Evolutionary conservation across 1,140 invertebrate species (phyloP).

Genomic region (Heterodera schachtii): DNA sequence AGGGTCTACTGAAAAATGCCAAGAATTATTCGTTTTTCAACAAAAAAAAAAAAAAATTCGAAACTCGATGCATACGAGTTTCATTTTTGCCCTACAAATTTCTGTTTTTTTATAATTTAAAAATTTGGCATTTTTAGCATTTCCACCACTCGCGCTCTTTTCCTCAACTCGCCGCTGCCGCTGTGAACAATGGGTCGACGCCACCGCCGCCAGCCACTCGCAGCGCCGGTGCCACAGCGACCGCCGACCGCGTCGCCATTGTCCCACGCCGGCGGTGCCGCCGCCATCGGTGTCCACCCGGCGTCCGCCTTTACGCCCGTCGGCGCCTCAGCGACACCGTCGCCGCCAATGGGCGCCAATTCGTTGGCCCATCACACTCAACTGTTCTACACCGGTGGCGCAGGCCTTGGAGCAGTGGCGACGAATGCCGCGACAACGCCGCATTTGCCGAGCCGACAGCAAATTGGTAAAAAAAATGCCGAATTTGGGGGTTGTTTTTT

Average conservation of each 20-base stretch:
- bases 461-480: too few relatives aligned
- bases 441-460: too few relatives aligned
- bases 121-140: background rate
- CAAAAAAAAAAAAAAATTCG: too few relatives aligned
- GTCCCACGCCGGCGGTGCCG: background rate
- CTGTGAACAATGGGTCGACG: background rate
- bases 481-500: too few relatives aligned
- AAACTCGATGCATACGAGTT: too few relatives aligned
- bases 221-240: too few relatives aligned
- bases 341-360: constrained; percentile 8
- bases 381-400: background rate
- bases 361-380: background rate
- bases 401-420: too few relatives aligned
- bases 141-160: constrained; percentile 31
- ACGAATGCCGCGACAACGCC: too few relatives aligned
- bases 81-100: too few relatives aligned
- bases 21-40: too few relatives aligned
- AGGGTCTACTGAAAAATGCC: too few relatives aligned
- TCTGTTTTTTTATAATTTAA: background rate
- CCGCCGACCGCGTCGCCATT: background rate
- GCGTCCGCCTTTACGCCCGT: constrained; percentile 37
- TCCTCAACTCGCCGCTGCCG: constrained; percentile 14
- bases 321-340: background rate
- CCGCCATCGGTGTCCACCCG: constrained; percentile 29
- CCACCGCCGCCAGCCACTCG: too few relatives aligned